Conservation (phyloP, 2,113 vertebrate genomes). For the Vulpes ferrilata region DNA sequence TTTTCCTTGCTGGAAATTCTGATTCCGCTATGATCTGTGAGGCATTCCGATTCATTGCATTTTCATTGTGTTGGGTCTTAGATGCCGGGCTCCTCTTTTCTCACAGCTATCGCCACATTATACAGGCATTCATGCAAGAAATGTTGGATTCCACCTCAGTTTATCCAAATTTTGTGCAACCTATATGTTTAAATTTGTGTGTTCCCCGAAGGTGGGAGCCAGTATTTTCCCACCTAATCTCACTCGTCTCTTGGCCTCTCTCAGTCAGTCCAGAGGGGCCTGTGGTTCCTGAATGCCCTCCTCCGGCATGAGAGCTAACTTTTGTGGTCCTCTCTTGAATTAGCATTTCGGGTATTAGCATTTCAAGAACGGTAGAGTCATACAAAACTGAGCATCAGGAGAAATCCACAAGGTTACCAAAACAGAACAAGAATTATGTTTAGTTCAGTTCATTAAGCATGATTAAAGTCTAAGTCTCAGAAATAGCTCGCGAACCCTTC, state of each 20-base stretch:
- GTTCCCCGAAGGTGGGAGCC: slow-evolving; percentile 85
- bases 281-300: slow-evolving; percentile 81
- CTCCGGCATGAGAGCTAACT: slow-evolving; percentile 83
- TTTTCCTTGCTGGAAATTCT: slow-evolving; percentile 99
- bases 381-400: slow-evolving; percentile 86
- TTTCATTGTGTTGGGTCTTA: slow-evolving; percentile 97
- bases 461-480: slow-evolving; percentile 88
- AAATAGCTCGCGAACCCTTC: slow-evolving; percentile 86
- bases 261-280: slow-evolving; percentile 84
- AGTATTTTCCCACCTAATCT: slow-evolving; percentile 87
- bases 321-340: slow-evolving; percentile 83
- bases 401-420: slow-evolving; percentile 83
- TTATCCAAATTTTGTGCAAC: slow-evolving; percentile 91
- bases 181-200: slow-evolving; percentile 89
- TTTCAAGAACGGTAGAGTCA: slow-evolving; percentile 86
- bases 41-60: slow-evolving; percentile 99
- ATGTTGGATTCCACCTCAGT: slow-evolving; percentile 94
- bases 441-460: slow-evolving; percentile 89
- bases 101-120: slow-evolving; percentile 95
- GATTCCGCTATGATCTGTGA: slow-evolving; percentile 99
- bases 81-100: slow-evolving; percentile 93
- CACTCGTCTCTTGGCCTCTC: slow-evolving; percentile 84
- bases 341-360: slow-evolving; percentile 89
- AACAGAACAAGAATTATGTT: slow-evolving; percentile 88
- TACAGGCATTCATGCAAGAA: slow-evolving; percentile 97